These are phyloP conservation scores for Melanotaenia pygmaea DNA, from an alignment of 2,797 vertebrate genomes.

Conservation along the genomic window DNA sequence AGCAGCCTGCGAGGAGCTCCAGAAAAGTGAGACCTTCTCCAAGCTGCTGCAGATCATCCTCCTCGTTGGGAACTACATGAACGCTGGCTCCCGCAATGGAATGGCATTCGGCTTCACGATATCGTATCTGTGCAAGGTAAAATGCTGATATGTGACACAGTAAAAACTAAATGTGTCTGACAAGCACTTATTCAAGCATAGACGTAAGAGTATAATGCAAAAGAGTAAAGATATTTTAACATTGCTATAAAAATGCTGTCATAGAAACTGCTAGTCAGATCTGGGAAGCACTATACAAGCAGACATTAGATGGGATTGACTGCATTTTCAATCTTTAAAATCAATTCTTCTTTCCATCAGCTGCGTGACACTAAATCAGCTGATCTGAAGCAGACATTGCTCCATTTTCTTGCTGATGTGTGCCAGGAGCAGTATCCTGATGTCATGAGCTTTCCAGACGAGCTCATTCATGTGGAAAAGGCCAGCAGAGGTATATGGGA, in stretches of 20 bases:
- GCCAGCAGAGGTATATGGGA: conserved; percentile 88
- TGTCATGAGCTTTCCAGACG: conserved; percentile 88
- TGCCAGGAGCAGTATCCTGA: conserved; percentile 88
- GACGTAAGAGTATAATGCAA: background rate
- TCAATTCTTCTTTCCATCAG: conserved; percentile 63
- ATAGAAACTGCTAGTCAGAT: background rate
- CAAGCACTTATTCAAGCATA: background rate
- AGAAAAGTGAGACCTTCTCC: conserved; percentile 85
- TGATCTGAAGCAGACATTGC: conserved; percentile 89
- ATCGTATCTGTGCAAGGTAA: conserved; percentile 88
- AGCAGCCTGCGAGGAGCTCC: conserved; percentile 91
- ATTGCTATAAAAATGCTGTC: background rate
- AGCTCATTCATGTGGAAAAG: conserved; percentile 92
- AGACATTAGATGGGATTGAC: conserved; percentile 9
- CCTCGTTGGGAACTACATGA: conserved; percentile 92
- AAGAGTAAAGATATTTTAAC: background rate
- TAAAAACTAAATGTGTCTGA: background rate
- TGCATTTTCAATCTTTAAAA: conserved; percentile 18
- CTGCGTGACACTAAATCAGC: conserved; percentile 85
- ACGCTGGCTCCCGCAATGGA: conserved; percentile 91
- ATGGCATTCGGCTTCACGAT: conserved; percentile 90
- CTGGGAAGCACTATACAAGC: background rate
- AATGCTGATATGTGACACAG: background rate
- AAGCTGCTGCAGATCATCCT: conserved; percentile 87
- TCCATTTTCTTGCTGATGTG: conserved; percentile 89